phyloP scores from a whole-genome alignment of 2,888 invertebrate species.

The Tenthredo distinguenda region DNA sequence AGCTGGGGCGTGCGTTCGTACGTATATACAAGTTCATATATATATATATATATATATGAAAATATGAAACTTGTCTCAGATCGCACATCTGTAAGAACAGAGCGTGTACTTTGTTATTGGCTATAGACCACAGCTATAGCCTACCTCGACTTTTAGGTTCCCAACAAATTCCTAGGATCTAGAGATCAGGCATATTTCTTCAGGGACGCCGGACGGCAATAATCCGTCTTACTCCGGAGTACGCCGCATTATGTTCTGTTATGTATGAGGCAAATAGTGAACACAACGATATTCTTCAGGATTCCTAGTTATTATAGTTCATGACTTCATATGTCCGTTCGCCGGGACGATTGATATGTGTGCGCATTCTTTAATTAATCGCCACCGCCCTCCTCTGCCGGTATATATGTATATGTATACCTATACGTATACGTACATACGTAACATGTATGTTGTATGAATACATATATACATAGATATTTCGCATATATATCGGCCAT shows the following conservation, averaged over 20 bases:
- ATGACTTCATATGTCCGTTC: not conserved
- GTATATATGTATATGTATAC: too few relatives aligned
- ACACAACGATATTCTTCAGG: not conserved
- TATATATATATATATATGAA: too few relatives aligned
- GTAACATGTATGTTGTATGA: not conserved
- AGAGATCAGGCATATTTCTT: not conserved
- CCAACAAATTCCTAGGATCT: not conserved
- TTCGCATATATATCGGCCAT: too few relatives aligned
- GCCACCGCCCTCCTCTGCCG: not conserved
- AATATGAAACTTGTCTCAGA: not conserved
- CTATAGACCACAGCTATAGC: too few relatives aligned
- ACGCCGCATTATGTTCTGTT: not conserved
- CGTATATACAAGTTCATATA: too few relatives aligned
- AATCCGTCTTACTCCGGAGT: not conserved
- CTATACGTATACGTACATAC: too few relatives aligned
- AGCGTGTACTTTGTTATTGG: not conserved
- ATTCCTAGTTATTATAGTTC: not conserved
- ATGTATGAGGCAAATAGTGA: not conserved
- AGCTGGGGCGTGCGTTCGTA: constrained; percentile 5
- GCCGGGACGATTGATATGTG: not conserved
- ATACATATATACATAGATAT: not conserved
- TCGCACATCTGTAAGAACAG: not conserved
- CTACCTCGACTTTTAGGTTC: not conserved
- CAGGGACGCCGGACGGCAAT: not conserved
- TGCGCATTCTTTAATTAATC: not conserved